phyloP scores from a whole-genome alignment of 2,888 invertebrate genomes.

The Drosophila multiciliata region DNA sequence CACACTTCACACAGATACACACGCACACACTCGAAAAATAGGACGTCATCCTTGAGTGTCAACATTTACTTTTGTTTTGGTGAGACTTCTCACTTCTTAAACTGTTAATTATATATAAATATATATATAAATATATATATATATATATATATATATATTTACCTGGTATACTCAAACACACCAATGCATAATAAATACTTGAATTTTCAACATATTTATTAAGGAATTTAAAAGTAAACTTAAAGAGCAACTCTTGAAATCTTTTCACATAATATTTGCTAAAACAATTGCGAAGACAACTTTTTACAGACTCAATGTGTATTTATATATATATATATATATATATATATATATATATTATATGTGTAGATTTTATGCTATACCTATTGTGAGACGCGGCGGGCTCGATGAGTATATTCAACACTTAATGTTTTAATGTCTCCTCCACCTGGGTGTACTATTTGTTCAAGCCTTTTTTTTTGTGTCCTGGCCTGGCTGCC shows the following conservation, averaged over 20 bases:
- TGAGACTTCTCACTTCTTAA: slow-evolving; percentile 13
- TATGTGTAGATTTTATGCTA: background rate
- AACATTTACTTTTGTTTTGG: slow-evolving; percentile 57
- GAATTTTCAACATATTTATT: background rate
- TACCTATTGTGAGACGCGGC: slow-evolving; percentile 41
- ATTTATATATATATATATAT: background rate
- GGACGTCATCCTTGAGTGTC: slow-evolving; percentile 71
- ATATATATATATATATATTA: background rate
- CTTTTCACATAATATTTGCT: slow-evolving; percentile 1
- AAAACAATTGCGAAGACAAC: background rate
- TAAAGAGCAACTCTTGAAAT: background rate
- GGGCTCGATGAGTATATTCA: slow-evolving; percentile 46
- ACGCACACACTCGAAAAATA: slow-evolving; percentile 56
- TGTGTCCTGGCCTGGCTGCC: slow-evolving; percentile 25
- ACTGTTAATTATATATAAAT: slow-evolving; percentile 25
- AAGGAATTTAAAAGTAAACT: background rate
- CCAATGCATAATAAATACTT: background rate
- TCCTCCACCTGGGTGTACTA: slow-evolving; percentile 32
- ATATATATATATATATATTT: background rate
- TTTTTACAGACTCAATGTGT: background rate
- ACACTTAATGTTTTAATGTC: slow-evolving; percentile 31
- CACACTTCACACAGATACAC: slow-evolving; percentile 47
- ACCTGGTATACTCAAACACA: background rate
- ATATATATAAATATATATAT: background rate
- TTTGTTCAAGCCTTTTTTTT: slow-evolving; percentile 35